Evolutionary conservation across 1,140 invertebrate genomes (phyloP), one percentile per base, ranked within the genome.

Genomic region (Cardiocondyla obscurior): DNA sequence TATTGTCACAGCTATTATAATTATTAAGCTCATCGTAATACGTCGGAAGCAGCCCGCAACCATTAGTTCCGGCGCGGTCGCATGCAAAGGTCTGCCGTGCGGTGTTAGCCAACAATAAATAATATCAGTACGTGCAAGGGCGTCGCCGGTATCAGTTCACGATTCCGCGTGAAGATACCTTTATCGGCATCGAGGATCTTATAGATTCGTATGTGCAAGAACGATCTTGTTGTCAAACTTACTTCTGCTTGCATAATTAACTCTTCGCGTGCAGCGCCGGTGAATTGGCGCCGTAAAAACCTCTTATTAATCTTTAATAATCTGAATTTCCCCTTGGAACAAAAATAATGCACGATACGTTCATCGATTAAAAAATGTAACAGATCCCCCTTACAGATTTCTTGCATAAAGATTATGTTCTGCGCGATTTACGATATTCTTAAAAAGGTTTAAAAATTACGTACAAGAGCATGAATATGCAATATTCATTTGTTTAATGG

Each of bases 1-100:
- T 91, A 90, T 91, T 91, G 91, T 92, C 90, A 90, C 86, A 91
- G 90, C 85, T 90, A 89, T 92, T 91, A 92, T 90, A 92, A 93
- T 92, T 91, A 92, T 92, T 90, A 88, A 91, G 89, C 85, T 90
- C 89, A 88, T 92, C 89, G 86, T 88, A 89, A 90, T 90, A 88
- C 62, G 85, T 87, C 64, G 84, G 79, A 83, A 85, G 69, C 77
- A 81, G 67, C 84, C 83, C 85, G 77, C 87, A 85, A 91, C 58
- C 58, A 62, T 91, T 90, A 90, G 86, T 90, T 89, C 65, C 85
- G 82, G 79, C 86, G 76, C 62, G 42, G 58, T 83, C 82, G 82
- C 88, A 84, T 86, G 85, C 87, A 44, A 44, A n/a, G n/a, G 39
- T 19, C n/a, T 82, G 57, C 28, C 55, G 81, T 73, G 70, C 62